A percentile compares a stretch with the other conserved stretches of the same genome.
Conservation (phyloP, 2,888 invertebrate species). For the Ceramica pisi region DNA sequence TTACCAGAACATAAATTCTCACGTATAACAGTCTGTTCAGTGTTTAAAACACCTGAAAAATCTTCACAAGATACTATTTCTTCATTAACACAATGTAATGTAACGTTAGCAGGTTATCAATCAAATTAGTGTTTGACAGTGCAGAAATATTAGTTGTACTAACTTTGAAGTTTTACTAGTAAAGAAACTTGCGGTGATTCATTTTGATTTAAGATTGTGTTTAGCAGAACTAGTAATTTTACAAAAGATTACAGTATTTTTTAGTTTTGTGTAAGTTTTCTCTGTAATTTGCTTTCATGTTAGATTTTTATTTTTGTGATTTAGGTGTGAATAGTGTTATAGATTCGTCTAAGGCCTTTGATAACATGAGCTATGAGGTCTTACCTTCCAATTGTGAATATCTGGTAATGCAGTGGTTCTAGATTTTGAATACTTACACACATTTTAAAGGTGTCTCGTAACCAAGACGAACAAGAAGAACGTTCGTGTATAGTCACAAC, state of each 20-base stretch:
- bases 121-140: conserved; percentile 42
- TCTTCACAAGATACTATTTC: conserved; percentile 16
- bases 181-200: conserved; percentile 34
- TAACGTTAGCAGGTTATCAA: conserved; percentile 38
- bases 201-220: conserved; percentile 41
- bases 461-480: neutral
- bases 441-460: no score
- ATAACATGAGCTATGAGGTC: conserved; percentile 1
- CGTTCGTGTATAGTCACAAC: neutral
- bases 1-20: conserved; percentile 17
- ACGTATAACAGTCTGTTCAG: conserved; percentile 14
- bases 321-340: neutral
- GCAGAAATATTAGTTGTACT: conserved; percentile 45
- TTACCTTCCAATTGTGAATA: neutral
- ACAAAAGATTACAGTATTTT: conserved; percentile 19
- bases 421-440: neutral
- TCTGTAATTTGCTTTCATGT: conserved; percentile 14
- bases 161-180: conserved; percentile 1
- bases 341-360: conserved; percentile 20
- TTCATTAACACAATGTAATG: conserved; percentile 14
- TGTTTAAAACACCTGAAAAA: conserved; percentile 10
- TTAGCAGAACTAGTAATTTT: conserved; percentile 36
- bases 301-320: neutral
- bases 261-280: neutral
- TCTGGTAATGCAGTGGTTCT: neutral